Evolutionary conservation across 1,140 invertebrate species (phyloP).

Genomic region (Heliothis virescens): DNA sequence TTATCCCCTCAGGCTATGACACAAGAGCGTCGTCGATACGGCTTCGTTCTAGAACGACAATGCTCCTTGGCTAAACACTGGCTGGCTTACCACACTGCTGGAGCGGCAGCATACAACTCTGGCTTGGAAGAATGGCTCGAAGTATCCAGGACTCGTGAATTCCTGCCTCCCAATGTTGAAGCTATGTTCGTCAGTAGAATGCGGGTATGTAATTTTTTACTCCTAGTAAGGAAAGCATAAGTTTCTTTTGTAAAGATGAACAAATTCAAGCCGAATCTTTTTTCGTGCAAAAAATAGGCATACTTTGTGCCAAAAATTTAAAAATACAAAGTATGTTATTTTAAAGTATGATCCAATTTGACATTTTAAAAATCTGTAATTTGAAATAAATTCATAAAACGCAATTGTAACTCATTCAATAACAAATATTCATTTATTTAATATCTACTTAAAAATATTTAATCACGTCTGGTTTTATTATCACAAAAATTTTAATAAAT

Average conservation of each 20-base stretch:
- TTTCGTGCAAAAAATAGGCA: no score
- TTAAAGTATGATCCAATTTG: no score
- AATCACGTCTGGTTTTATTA: background rate
- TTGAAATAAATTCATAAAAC: no score
- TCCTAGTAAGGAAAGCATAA: no score
- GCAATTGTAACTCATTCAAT: no score
- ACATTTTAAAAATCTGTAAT: no score
- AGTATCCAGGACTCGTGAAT: constrained; percentile 94
- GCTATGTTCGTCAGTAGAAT: constrained; percentile 92
- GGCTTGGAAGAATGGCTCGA: constrained; percentile 96
- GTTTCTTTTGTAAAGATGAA: no score
- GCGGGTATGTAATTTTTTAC: constrained; percentile 74
- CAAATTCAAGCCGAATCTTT: no score
- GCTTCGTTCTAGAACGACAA: constrained; percentile 96
- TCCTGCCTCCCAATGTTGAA: constrained; percentile 92
- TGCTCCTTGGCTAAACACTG: constrained; percentile 97
- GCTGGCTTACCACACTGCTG: constrained; percentile 94
- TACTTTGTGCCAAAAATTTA: background rate
- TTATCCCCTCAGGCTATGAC: constrained; percentile 92
- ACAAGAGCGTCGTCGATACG: constrained; percentile 96
- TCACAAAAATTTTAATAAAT: background rate
- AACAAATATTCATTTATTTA: no score
- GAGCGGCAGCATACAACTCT: constrained; percentile 91
- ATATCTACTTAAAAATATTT: no score
- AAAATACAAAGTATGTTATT: no score